Base-by-base conservation (phyloP, 1,140 invertebrate genomes). In the Aphelinus certus region DNA sequence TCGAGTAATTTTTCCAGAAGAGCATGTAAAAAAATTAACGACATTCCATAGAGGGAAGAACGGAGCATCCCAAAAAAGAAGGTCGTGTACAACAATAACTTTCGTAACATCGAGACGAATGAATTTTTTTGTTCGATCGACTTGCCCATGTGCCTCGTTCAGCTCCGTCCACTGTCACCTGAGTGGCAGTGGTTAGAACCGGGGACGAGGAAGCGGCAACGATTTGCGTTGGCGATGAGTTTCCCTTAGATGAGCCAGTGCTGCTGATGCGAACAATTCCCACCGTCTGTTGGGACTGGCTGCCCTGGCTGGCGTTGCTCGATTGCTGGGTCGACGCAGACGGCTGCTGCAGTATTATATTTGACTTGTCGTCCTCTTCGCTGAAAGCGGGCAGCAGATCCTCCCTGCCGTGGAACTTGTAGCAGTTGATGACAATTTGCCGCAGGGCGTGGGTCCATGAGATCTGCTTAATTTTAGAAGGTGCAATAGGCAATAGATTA, bases 401-500 rank as follows among this genome's bases (percentile, higher is more conserved):
- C 88, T 98, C 97, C 79, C 97, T 90, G 1, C 96, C 96, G 88
- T 99, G 97, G 88, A 96, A 98, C 89, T 97, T 98, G 89, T 99
- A 99, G 88, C 97, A 99, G 88, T 98, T 98, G 83, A 98, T 96
- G 58, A 99, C 97, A 79, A 98, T 98, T 88, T 98, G 96, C 45
- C 97, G 90, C 70, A 99, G 89, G n/a, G 97, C 97, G 86, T 98
- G 96, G 9, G 97, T 99, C 97, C 97, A 99, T 49, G 97, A 98
- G 80, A 98, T 97, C 96, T 98, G 87, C 26, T 77, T 69, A 71
- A 77, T 77, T 77, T 71, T 42, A 78, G 65, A 75, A 64, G 47
- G 48, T 76, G 66, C 47, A 56, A 67, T 56, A 69, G 42, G 63
- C 57, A 65, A 71, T 67, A 67, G 9, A 70, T 77, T 74, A 77